phyloP scores from a whole-genome alignment of 64 coral and sea anemone species.

The Exaiptasia diaphana region DNA sequence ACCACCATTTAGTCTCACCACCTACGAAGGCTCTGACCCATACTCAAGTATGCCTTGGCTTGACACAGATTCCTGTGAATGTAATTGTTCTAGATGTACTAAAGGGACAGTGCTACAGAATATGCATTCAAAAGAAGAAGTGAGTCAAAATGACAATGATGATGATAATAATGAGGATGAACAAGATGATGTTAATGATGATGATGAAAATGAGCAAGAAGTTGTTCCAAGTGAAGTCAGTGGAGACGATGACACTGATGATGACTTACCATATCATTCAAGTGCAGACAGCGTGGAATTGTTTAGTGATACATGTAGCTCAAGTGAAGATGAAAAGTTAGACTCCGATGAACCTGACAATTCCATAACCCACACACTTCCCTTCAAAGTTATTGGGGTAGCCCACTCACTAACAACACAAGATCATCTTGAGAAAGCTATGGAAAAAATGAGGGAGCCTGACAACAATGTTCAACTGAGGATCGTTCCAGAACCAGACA shows the following conservation, averaged over 20 bases:
- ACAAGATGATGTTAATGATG: neutral
- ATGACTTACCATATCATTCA: too few species aligned
- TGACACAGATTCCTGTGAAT: neutral
- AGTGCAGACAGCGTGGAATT: too few species aligned
- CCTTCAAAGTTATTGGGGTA: constrained; percentile 74
- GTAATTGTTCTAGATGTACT: neutral
- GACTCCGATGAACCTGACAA: neutral
- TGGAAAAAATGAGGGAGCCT: neutral
- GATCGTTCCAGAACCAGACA: constrained; percentile 8
- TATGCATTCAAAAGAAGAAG: neutral
- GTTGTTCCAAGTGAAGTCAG: neutral
- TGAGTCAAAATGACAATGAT: neutral
- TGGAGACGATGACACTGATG: too few species aligned
- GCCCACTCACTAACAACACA: constrained; percentile 37
- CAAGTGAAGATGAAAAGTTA: neutral
- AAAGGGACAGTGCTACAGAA: neutral
- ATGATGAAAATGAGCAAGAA: neutral
- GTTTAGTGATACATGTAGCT: too few species aligned
- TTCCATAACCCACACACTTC: constrained; percentile 50
- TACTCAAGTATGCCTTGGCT: neutral
- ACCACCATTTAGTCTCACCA: neutral
- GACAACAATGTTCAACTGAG: neutral
- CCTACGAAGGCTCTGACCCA: neutral
- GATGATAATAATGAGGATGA: neutral
- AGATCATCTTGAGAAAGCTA: constrained; percentile 17